Evolutionary conservation across 2,113 vertebrate genomes (phyloP), one percentile per base, ranked within the genome.

Genomic region (Athene noctua): DNA sequence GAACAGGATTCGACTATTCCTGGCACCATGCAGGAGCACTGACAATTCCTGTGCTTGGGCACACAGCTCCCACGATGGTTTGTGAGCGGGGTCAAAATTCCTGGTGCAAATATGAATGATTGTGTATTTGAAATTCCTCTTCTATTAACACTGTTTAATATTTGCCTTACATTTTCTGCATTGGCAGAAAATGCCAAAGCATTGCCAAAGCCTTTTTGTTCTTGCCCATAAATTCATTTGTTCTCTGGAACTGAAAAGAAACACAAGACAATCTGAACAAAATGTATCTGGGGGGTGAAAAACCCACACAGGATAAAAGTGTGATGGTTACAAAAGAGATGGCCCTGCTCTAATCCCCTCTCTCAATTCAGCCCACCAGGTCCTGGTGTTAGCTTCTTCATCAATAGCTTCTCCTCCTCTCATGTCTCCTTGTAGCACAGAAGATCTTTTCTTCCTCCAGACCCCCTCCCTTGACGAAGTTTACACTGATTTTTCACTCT

Each of bases 181-280:
- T 77, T 71, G 70, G 95, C 92, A 95, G 46, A 90, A 85, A 92
- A 71, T 6, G 13, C 47, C 58, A 46, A 83, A 92, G 32, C 61
- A 21, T 40, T 96, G 92, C 78, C 92, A 93, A 92, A 94, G 42
- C 59, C 36, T 89, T 92, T 93, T 94, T 95, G 47, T 52, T 94
- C 83, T 72, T 67, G 68, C 65, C 73, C 32, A 83, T 74, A 84
- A 92, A 96, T n/a, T 90, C 55, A 63, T 88, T 93, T 84, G 52
- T 86, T 92, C 80, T 84, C 77, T 89, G 86, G 86, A 92, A 92
- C 95, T 95, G 54, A 25, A 42, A 94, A 84, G 80, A 81, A 92
- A 92, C 55, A 66, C 68, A 74, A 81, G 34, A 65, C 36, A 52
- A 75, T 44, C 47, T 68, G 83, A 96, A 89, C 52, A 93, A 96